Percentiles rank a stretch among this genome's conserved stretches.
Conservation (phyloP, 1,140 invertebrate genomes). For the Pogonomyrmex californicus region DNA sequence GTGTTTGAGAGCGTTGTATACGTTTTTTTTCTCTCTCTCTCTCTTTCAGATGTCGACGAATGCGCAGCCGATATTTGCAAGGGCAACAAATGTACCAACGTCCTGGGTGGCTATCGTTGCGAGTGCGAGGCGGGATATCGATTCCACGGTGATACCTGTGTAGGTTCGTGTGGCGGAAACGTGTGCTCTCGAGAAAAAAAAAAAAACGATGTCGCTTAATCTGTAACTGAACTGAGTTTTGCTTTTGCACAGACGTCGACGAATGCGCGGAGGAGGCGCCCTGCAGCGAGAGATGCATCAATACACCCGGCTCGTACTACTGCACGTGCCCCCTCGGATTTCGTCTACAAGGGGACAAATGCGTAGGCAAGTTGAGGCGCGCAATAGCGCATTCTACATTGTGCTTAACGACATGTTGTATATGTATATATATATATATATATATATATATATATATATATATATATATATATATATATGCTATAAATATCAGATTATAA, state of each 20-base stretch:
- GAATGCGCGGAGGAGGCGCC: conserved; percentile 88
- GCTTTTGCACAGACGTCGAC: conserved; percentile 88
- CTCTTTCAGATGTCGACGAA: conserved; percentile 90
- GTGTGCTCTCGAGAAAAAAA: conserved; percentile 31
- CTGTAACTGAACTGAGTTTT: conserved; percentile 34
- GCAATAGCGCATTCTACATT: not conserved
- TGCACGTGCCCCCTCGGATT: conserved; percentile 90
- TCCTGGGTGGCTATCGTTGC: conserved; percentile 93
- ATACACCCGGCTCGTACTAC: conserved; percentile 87
- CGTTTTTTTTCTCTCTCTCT: conserved; percentile 79
- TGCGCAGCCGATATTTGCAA: conserved; percentile 89
- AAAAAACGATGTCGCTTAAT: conserved; percentile 56
- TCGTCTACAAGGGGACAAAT: conserved; percentile 83
- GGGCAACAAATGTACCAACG: conserved; percentile 92
- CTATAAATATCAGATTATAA: no score
- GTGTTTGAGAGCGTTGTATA: conserved; percentile 37
- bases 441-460: not conserved
- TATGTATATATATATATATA: not conserved
- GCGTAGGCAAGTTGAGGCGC: conserved; percentile 83
- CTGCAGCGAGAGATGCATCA: conserved; percentile 86
- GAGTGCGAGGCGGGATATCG: conserved; percentile 92
- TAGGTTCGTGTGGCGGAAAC: conserved; percentile 86
- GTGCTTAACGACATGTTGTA: not conserved
- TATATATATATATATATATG: no score
- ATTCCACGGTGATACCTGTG: conserved; percentile 87